Conservation (phyloP, 2,113 vertebrate species). For the Acrocephalus kingi region DNA sequence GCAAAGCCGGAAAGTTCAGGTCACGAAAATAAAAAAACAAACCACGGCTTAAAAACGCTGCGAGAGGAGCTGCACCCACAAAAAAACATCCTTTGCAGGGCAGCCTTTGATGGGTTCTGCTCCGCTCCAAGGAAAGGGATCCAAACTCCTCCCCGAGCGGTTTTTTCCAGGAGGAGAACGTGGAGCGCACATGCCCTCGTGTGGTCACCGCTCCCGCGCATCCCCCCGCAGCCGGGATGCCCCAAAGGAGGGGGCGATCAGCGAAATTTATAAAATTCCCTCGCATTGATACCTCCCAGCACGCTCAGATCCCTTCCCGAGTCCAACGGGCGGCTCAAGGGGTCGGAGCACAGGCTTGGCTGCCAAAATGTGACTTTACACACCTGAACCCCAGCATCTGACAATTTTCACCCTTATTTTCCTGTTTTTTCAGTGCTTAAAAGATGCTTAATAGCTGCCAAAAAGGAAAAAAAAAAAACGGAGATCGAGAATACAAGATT, state of each 20-base stretch:
- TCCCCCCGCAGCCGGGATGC: background rate
- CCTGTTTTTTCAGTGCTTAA: background rate
- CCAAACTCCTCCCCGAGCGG: accelerated
- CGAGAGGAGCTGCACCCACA: background rate
- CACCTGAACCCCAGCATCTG: background rate
- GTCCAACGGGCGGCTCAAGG: background rate
- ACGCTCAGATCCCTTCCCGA: background rate
- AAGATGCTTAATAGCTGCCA: background rate
- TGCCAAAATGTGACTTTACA: background rate
- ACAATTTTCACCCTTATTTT: background rate
- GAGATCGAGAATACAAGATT: background rate
- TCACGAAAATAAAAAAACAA: background rate
- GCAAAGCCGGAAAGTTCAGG: background rate
- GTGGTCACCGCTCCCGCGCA: background rate
- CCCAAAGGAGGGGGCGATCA: accelerated
- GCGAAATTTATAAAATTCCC: accelerated
- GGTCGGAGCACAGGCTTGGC: accelerated
- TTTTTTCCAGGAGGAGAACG: background rate
- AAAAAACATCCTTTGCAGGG: background rate
- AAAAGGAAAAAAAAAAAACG: background rate
- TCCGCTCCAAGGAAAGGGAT: background rate
- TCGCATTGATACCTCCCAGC: accelerated
- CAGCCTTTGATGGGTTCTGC: background rate
- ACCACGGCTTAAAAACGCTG: background rate
- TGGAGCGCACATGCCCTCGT: slow-evolving; percentile 33